Conservation (phyloP, 2,113 vertebrate genomes). For the Hydrolagus affinis region DNA sequence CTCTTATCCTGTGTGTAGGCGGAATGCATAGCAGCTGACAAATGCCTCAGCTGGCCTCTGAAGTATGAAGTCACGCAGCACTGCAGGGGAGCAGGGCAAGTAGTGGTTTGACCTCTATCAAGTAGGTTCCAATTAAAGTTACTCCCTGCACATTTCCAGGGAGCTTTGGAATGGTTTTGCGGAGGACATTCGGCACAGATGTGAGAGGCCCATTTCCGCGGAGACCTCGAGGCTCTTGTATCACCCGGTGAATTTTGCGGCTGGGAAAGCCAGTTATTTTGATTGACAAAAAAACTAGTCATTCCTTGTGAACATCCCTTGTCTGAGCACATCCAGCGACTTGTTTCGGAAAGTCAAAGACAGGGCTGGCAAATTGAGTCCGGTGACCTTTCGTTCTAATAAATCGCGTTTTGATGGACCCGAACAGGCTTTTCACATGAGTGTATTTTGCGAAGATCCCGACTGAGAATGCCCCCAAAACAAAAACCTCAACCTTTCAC, state of each 20-base stretch:
- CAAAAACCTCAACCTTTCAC: neutral
- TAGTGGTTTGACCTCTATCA: conserved; percentile 12
- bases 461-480: neutral
- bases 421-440: neutral
- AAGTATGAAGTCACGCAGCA: conserved; percentile 19
- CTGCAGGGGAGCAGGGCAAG: neutral
- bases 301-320: neutral
- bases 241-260: neutral
- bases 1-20: conserved; percentile 15
- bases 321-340: neutral
- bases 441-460: neutral
- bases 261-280: neutral
- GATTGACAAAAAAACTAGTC: neutral
- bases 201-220: neutral
- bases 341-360: neutral
- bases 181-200: conserved; percentile 1
- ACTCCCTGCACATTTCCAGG: neutral
- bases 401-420: neutral
- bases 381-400: neutral
- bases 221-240: neutral
- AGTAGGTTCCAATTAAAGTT: neutral
- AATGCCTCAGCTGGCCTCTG: conserved; percentile 13
- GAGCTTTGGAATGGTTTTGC: neutral
- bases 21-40: neutral
- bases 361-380: neutral